Evolutionary conservation across 2,888 invertebrate species (phyloP).

Genomic region (Miltochrista miniata): DNA sequence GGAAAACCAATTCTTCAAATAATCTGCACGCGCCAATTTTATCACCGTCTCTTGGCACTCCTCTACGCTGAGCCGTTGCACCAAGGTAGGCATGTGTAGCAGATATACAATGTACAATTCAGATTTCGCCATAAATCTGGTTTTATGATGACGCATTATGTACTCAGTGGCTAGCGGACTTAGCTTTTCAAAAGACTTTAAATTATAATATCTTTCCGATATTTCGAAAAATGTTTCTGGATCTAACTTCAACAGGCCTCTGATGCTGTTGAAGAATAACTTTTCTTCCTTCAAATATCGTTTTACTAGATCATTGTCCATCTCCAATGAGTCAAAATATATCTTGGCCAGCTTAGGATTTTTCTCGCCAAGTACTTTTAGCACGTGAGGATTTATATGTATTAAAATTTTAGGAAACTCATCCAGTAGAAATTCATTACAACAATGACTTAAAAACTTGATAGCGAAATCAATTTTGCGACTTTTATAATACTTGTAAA

Average conservation of each 20-base stretch:
- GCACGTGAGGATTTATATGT: constrained; percentile 47
- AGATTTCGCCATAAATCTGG: constrained; percentile 47
- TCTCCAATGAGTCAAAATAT: constrained; percentile 49
- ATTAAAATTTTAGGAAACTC: constrained; percentile 43
- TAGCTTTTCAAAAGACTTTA: constrained; percentile 22
- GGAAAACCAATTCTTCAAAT: constrained; percentile 45
- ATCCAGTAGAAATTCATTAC: constrained; percentile 42
- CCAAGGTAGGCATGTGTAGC: constrained; percentile 49
- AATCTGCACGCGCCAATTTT: constrained; percentile 52
- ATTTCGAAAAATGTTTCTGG: constrained; percentile 50
- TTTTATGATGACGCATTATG: constrained; percentile 49
- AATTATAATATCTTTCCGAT: constrained; percentile 50
- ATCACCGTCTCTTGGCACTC: constrained; percentile 53
- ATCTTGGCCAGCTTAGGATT: constrained; percentile 47
- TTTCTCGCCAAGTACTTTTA: constrained; percentile 55
- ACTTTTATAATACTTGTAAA: constrained; percentile 54
- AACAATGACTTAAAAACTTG: constrained; percentile 53
- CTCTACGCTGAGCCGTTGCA: constrained; percentile 40
- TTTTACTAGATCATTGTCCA: constrained; percentile 29
- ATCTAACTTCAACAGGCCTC: constrained; percentile 49
- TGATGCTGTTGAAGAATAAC: constrained; percentile 46
- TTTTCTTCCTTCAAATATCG: constrained; percentile 35
- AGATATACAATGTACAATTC: constrained; percentile 54
- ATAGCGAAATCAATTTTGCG: constrained; percentile 44
- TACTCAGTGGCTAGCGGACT: constrained; percentile 45